These are phyloP conservation scores for Criorhina ranunculi DNA, from an alignment of 2,888 invertebrate genomes.

Conservation along the genomic window DNA sequence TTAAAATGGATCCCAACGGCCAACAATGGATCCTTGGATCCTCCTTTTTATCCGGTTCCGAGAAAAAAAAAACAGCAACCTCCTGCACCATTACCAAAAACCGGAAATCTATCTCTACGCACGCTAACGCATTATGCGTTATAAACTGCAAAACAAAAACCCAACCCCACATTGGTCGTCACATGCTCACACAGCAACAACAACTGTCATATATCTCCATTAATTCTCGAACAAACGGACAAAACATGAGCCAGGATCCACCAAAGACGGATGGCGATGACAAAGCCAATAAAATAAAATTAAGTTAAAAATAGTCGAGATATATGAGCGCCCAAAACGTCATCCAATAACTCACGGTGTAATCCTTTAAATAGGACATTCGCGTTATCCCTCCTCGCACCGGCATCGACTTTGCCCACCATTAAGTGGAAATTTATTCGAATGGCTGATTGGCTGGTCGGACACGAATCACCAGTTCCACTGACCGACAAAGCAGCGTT, in stretches of 20 bases:
- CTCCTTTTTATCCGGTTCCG: neutral
- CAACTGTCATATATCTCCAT: slow-evolving; percentile 74
- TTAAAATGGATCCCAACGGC: slow-evolving; percentile 74
- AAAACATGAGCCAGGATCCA: slow-evolving; percentile 56
- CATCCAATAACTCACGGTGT: slow-evolving; percentile 82
- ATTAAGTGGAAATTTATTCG: slow-evolving; percentile 75
- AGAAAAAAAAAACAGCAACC: slow-evolving; percentile 19
- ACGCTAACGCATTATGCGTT: slow-evolving; percentile 71
- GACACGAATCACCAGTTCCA: slow-evolving; percentile 56
- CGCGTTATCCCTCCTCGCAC: slow-evolving; percentile 80
- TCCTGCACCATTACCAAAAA: slow-evolving; percentile 35
- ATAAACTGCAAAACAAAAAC: slow-evolving; percentile 52
- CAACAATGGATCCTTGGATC: slow-evolving; percentile 3
- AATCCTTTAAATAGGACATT: slow-evolving; percentile 84
- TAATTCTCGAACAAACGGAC: slow-evolving; percentile 61
- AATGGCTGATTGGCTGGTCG: slow-evolving; percentile 67
- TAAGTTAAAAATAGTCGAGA: slow-evolving; percentile 83
- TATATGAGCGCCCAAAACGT: slow-evolving; percentile 79
- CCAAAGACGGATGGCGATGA: slow-evolving; percentile 73
- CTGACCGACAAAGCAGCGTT: slow-evolving; percentile 69
- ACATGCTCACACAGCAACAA: slow-evolving; percentile 35
- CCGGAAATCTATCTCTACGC: slow-evolving; percentile 71
- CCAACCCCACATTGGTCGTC: slow-evolving; percentile 7
- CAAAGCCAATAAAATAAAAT: slow-evolving; percentile 83
- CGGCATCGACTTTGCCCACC: slow-evolving; percentile 35